phyloP scores from a whole-genome alignment of 2,888 invertebrate species.

The Neria commutata region DNA sequence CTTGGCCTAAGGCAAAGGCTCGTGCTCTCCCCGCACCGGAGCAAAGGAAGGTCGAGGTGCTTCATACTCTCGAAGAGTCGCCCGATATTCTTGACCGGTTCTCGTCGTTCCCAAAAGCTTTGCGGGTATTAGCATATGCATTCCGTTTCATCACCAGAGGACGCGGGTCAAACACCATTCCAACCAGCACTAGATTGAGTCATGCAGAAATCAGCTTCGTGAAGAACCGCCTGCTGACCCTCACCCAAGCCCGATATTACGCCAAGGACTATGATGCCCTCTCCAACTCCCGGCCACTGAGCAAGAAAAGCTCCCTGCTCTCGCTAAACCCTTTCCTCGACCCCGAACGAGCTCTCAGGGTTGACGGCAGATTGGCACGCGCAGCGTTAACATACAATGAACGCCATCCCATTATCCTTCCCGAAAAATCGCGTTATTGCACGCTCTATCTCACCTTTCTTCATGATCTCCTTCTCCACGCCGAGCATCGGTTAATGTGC shows the following conservation, averaged over 20 bases:
- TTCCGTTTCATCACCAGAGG: not conserved
- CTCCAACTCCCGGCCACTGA: not conserved
- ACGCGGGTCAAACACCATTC: not conserved
- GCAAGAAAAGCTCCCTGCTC: not conserved
- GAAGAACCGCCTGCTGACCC: not conserved
- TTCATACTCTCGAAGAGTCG: no score
- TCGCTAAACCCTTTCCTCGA: conserved; percentile 21
- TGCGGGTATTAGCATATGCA: not conserved
- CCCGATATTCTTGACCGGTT: not conserved
- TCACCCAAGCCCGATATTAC: not conserved
- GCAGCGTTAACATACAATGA: conserved; percentile 6
- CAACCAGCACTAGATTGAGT: not conserved
- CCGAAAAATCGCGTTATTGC: conserved; percentile 4
- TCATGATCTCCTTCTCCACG: conserved; percentile 21
- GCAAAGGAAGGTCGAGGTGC: not conserved
- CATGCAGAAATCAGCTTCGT: not conserved
- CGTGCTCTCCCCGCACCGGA: not conserved
- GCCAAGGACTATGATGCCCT: not conserved
- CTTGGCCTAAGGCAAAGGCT: conserved; percentile 11
- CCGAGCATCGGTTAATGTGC: conserved; percentile 19
- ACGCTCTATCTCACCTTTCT: conserved; percentile 12
- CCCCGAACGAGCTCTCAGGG: not conserved
- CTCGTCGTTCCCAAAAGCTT: not conserved
- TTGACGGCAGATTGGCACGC: conserved; percentile 16
- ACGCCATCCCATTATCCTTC: conserved; percentile 16